Evolutionary conservation across 2,888 invertebrate species (phyloP), one percentile per base, ranked within the genome.

Genomic region (Tetropium fuscum): DNA sequence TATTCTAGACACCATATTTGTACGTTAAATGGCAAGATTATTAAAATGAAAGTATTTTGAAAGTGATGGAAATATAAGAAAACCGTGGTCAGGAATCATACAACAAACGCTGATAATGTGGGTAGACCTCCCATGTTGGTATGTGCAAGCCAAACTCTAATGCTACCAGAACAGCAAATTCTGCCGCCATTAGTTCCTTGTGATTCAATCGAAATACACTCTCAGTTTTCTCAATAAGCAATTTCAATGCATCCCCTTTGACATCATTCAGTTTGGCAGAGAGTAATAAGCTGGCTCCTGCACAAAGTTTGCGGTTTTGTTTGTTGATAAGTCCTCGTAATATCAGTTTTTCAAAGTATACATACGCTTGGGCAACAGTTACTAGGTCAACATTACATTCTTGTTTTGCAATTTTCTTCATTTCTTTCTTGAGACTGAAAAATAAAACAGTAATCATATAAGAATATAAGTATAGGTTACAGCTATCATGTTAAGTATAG

Each of bases 261-360:
- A 97, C 92, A 78, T 99, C 98, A 80, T 98, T 98, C 74, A 99
- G 87, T 84, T 99, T 99, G 30, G 98, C 96, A 27, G 98, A 94
- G 8, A 99, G 84, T 59, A 98, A 83, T 53, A 99, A 85, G 80
- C 97, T 96, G 8, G 97, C 96, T 32, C 96, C 98, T 10, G 98
- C 97, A 79, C 97, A 97, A 58, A 97, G 84, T 83, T 98, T 98
- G 40, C 98, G 87, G 79, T 98, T 98, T 78, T 90, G 91, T 82
- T 98, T 99, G 76, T 95, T 97, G 47, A 98, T 94, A 60, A 97
- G 84, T 77, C 93, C 92, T 68, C 93, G 92, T 47, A 97, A 85
- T 70, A 98, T 96, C 53, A 98, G 84, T 80, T 97, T 97, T 81
- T 99, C 98, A 82, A 98, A 98, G 83, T 96, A 98, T n/a, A 98